Percentiles rank a stretch among this genome's conserved stretches.
phyloP scores from a whole-genome alignment of 2,888 invertebrate genomes.

The Papilio demoleus region DNA sequence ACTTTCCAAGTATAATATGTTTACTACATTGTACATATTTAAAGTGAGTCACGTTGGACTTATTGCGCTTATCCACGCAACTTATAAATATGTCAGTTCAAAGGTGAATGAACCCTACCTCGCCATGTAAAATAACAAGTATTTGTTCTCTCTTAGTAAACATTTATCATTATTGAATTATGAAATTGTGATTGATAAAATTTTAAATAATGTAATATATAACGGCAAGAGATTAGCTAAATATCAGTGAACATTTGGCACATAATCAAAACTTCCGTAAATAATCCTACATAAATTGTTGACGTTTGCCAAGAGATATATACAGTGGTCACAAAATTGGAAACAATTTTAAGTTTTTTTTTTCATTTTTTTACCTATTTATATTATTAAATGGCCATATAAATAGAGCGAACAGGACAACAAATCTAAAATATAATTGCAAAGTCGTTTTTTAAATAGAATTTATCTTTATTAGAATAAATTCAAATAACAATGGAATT shows the following conservation, averaged over 20 bases:
- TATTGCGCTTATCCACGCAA: conserved; percentile 12
- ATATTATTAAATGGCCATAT: too few relatives aligned
- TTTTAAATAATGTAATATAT: neutral
- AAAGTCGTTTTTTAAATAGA: too few relatives aligned
- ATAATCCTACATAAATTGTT: conserved; percentile 6
- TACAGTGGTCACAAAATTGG: too few relatives aligned
- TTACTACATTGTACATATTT: neutral
- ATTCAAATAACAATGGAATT: too few relatives aligned
- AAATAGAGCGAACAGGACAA: too few relatives aligned
- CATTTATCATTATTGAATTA: neutral
- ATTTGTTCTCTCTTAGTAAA: neutral
- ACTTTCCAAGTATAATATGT: too few relatives aligned
- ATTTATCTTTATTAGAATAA: too few relatives aligned
- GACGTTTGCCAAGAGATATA: conserved; percentile 13
- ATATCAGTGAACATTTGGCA: conserved; percentile 8
- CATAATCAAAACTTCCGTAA: conserved; percentile 9
- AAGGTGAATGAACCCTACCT: conserved; percentile 1
- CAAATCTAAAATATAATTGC: too few relatives aligned
- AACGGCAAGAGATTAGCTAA: neutral
- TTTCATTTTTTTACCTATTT: too few relatives aligned
- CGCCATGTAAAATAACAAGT: neutral
- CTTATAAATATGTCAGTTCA: neutral
- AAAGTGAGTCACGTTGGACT: conserved; percentile 11
- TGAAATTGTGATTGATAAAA: neutral
- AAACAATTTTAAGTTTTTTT: too few relatives aligned